Conservation (phyloP, 2,888 invertebrate species). For the Lasioglossum pauxillum region DNA sequence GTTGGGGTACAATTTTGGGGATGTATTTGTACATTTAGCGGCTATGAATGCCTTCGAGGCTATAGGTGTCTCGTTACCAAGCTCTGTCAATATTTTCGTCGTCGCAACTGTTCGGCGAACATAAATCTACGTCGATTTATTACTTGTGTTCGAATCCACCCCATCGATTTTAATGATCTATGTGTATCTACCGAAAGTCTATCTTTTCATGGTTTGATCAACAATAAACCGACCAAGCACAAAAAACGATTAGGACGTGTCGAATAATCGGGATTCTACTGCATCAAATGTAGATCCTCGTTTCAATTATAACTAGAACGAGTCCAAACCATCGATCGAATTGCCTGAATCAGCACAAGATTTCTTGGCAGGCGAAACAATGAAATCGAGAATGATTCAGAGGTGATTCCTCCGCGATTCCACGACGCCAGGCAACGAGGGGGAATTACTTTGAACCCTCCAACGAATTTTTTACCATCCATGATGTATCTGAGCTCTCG, state of each 20-base stretch:
- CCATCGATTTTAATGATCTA: neutral
- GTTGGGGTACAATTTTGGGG: neutral
- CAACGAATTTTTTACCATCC: slow-evolving; percentile 15
- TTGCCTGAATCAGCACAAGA: neutral
- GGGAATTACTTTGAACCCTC: neutral
- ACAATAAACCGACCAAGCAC: neutral
- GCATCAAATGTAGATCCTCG: neutral
- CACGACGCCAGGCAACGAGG: too few relatives aligned
- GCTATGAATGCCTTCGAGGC: neutral
- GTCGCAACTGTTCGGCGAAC: neutral
- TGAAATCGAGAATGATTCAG: neutral
- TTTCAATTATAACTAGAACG: neutral
- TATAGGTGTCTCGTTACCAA: neutral
- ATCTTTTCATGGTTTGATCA: neutral
- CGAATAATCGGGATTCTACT: too few relatives aligned
- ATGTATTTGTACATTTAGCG: neutral
- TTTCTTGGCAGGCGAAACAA: neutral
- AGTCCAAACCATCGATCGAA: neutral
- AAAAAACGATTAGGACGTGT: too few relatives aligned
- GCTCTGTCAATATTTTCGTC: neutral
- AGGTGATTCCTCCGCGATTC: neutral
- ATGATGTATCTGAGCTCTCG: slow-evolving; percentile 33
- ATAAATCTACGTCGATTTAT: slow-evolving; percentile 1
- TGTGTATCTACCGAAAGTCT: neutral
- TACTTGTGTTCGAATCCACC: neutral